These are phyloP conservation scores for Lasioglossum vierecki DNA, from an alignment of 2,888 invertebrate species.

Conservation along the genomic window DNA sequence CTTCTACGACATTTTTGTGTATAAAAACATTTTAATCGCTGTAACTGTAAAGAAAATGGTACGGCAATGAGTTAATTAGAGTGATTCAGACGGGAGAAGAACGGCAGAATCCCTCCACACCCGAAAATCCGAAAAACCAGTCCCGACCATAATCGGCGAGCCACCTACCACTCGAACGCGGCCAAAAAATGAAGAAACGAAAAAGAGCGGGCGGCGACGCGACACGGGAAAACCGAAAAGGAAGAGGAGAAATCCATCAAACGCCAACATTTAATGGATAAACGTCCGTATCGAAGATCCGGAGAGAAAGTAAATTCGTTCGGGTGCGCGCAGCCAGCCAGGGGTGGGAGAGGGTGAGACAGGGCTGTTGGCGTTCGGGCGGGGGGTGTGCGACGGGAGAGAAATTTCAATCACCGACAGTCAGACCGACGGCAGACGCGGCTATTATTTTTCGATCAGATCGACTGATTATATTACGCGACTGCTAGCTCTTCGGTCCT, in stretches of 20 bases:
- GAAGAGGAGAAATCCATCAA: conserved; percentile 13
- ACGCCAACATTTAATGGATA: conserved; percentile 57
- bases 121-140: background rate
- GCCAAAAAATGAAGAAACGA: background rate
- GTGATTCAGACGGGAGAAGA: background rate
- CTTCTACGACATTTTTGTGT: too few species aligned
- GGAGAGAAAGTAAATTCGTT: conserved; percentile 70
- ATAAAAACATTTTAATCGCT: too few species aligned
- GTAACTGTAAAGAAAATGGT: too few species aligned
- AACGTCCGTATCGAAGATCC: conserved; percentile 59
- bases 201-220: background rate
- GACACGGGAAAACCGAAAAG: background rate
- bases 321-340: conserved; percentile 18
- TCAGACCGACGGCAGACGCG: conserved; percentile 73
- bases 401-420: conserved; percentile 77
- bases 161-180: background rate
- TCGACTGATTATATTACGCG: conserved; percentile 82
- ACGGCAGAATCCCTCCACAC: background rate
- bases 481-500: conserved; percentile 64
- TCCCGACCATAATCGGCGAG: background rate
- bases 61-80: background rate
- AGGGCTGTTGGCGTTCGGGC: background rate
- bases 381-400: conserved; percentile 49
- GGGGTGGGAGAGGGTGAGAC: background rate
- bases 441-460: conserved; percentile 83